Base-by-base conservation (phyloP, 2,797 vertebrate species). In the Molossus molossus region DNA sequence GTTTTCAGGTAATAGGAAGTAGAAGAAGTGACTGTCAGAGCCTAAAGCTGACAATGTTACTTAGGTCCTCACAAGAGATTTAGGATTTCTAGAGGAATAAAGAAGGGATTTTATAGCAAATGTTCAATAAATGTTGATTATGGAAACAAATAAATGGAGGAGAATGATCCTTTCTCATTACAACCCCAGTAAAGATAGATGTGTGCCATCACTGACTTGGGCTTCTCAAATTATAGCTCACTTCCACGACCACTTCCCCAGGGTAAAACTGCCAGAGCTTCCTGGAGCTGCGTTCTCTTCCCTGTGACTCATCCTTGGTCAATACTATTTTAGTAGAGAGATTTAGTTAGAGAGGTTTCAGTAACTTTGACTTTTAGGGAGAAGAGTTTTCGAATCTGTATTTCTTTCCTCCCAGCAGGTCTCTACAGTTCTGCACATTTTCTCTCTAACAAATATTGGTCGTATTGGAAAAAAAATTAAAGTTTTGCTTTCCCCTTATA, bases 291-390 rank as follows among this genome's bases (percentile, higher is more conserved):
- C 67, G 3, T 86, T 85, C 21, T 84, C 53, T 80, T 73, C 23
- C 33, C 27, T 69, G 45, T 15, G 17, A 58, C 37, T 87, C 69
- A 82, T 53, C 45, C 13, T 89, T 79, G 62, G 21, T 82, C 21
- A 90, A 60, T 76, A 73, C 53, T 93, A 55, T 75, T 90, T 85
- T 40, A 73, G 20, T 73, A 75, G 17, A 57, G 37, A 57, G 23
- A 21, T 53, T 58, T 69, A 84, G 85, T 92, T 81, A 64, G 73
- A 93, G n/a, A 73, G 12, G 48, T 88, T 77, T 94, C 23, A 70
- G 21, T 40, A 58, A 50, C 14, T 91, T 82, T 58, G 33, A 76
- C 20, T 81, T 90, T 90, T 87, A 69, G 67, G 76, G 45, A 87
- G 53, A 62, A 76, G 62, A 76, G 29, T 72, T 94, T 87, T 15